Base-by-base conservation (phyloP, 2,888 invertebrate species). In the Patella caerulea region DNA sequence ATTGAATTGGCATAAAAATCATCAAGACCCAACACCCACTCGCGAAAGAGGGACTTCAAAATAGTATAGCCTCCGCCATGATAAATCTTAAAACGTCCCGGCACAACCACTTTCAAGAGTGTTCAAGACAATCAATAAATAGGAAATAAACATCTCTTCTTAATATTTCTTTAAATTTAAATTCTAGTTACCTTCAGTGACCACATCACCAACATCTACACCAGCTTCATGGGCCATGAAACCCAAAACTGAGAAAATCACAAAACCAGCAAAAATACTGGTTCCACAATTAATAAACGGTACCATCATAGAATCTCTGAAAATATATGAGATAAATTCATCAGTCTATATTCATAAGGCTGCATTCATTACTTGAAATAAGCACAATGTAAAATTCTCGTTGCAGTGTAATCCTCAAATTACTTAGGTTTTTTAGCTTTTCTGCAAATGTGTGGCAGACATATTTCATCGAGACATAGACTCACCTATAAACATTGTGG, bases 151-250 rank as follows among this genome's bases (percentile, higher is more conserved):
- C n/a, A 56, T 19, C 12, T 59, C 4, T 7, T 15, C 15, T 2
- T 69, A 11, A 52, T 4, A 75, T 4, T 19, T 3, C 17, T 11
- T 9, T n/a, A 65, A 9, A 19, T 11, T 9, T n/a, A 65, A 9
- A 19, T n/a, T 65, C 65, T 65, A 65, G 9, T 65, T 82, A 92
- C 92, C 92, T 81, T 90, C 88, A 24, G 88, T 90, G 24, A 92
- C 92, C 24, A 92, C 92, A 55, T 91, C 86, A 34, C 90, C 89
- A 4, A 92, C 87, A 12, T 86, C 84, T 12, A 88, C 84, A 19
- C 88, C 87, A 34, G 91, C 88, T 78, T 91, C 91, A 80, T 91
- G 87, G 2, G 92, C 91, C 92, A 92, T 92, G 74, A 95, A 96
- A 1, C 96, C 96, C 75, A 91, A 87, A 71, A 91, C 89, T 59